Percentiles rank a stretch among this genome's conserved stretches.
Conservation (phyloP, 2,113 vertebrate species). For the Petrocephalus microphthalmus region DNA sequence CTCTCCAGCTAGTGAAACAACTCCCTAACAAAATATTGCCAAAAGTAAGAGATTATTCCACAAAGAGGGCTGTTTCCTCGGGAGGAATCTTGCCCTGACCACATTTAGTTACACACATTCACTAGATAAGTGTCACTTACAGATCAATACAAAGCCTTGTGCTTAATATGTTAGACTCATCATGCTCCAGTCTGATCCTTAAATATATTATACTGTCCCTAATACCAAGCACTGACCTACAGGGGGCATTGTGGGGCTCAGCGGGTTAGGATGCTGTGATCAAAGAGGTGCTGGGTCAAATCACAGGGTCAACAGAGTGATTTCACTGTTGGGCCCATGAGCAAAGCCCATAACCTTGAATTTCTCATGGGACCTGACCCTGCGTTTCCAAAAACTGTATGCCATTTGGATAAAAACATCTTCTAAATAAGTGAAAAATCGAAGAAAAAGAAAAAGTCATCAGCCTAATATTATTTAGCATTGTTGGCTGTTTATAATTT, state of each 20-base stretch:
- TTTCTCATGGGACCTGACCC: not conserved
- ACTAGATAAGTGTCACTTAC: not conserved
- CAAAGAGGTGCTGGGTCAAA: not conserved
- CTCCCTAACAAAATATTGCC: not conserved
- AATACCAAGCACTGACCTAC: not conserved
- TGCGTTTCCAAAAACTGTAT: not conserved
- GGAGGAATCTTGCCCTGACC: not conserved
- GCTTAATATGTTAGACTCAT: not conserved
- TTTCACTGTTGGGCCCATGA: not conserved
- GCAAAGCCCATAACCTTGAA: not conserved
- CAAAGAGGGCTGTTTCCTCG: not conserved
- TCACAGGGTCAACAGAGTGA: not conserved
- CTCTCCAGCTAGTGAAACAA: not conserved
- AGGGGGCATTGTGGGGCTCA: not conserved
- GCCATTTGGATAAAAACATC: not conserved
- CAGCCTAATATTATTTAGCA: not conserved
- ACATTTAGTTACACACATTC: not conserved
- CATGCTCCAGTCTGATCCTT: not conserved
- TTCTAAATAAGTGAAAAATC: not conserved
- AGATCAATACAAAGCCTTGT: not conserved
- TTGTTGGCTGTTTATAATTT: not conserved
- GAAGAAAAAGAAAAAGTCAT: not conserved
- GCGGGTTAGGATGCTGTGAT: not conserved
- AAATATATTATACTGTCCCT: not conserved
- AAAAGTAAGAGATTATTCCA: not conserved